Base-by-base conservation (phyloP, 2,113 vertebrate genomes). In the Brachionichthys hirsutus region DNA sequence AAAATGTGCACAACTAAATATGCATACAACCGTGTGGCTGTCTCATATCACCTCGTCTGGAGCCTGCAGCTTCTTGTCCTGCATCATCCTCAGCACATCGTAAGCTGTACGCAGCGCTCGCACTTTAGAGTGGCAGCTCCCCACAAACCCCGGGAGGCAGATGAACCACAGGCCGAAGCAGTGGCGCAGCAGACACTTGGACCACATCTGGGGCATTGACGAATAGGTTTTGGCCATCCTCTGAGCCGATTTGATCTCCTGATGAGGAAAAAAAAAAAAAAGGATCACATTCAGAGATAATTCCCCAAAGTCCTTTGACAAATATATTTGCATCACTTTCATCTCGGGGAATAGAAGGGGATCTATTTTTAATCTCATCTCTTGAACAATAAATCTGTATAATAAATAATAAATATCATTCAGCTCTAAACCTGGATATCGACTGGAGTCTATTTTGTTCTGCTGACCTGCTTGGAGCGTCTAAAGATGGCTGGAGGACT, bases 141-240 rank as follows among this genome's bases (percentile, higher is more conserved):
- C 91, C 40, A 97, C 93, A 0, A 97, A 98, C 0, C 94, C 94
- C 2, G 97, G 96, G 40, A 99, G 91, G 88, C 96, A 99, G 83
- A 99, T 99, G 80, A 99, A 99, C 97, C 97, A 99, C 11, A 99
- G 90, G 19, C 97, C 97, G 0, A 96, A 97, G 74, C 97, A 98
- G 83, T 99, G 95, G 13, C 95, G 92, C 49, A 98, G 83, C 9
- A 99, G 90, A 86, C 97, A 99, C 84, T 94, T 92, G 75, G 97
- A 98, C 97, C 97, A 99, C 96, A 99, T 95, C 80, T 98, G 95
- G 43, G 97, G 97, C 73, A 99, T 92, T 24, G 95, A 95, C 1
- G 95, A 96, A 60, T 96, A 93, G 24, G 92, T 93, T 88, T 95
- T 97, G 7, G 97, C 96, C 77, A 98, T 95, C 82, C 92, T 94